phyloP scores from a whole-genome alignment of 2,888 invertebrate genomes.

The Himalopsyche anomala region DNA sequence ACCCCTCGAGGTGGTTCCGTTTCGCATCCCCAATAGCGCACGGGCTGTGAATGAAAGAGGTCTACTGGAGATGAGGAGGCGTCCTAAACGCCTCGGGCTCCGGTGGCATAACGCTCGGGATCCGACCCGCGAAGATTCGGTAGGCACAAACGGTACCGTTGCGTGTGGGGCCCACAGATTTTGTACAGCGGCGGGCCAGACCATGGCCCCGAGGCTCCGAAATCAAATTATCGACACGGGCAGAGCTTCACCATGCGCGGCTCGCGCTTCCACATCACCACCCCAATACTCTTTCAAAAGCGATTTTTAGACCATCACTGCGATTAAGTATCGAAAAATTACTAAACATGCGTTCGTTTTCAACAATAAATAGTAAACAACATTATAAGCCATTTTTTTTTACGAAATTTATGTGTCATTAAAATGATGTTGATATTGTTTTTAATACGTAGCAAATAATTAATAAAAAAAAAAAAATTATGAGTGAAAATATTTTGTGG shows the following conservation, averaged over 20 bases:
- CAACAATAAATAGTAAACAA: too few species aligned
- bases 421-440: too few species aligned
- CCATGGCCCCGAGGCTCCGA: conserved; percentile 41
- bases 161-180: conserved; percentile 58
- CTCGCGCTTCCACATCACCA: background rate
- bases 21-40: conserved; percentile 57
- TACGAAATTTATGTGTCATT: too few species aligned
- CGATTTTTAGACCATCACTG: too few species aligned
- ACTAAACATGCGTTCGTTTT: too few species aligned
- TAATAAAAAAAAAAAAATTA: too few species aligned
- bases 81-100: conserved; percentile 55
- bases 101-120: conserved; percentile 43
- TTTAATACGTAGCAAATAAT: too few species aligned
- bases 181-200: conserved; percentile 51
- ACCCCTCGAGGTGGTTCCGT: conserved; percentile 27
- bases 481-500: too few species aligned
- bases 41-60: conserved; percentile 55
- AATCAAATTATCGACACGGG: conserved; percentile 47
- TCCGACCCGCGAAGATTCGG: conserved; percentile 56
- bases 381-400: too few species aligned
- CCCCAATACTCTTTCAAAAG: too few species aligned
- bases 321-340: too few species aligned
- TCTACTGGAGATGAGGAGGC: conserved; percentile 46
- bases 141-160: conserved; percentile 65
- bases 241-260: conserved; percentile 2